Conservation (phyloP, 2,797 vertebrate species). For the Semaprochilodus insignis region DNA sequence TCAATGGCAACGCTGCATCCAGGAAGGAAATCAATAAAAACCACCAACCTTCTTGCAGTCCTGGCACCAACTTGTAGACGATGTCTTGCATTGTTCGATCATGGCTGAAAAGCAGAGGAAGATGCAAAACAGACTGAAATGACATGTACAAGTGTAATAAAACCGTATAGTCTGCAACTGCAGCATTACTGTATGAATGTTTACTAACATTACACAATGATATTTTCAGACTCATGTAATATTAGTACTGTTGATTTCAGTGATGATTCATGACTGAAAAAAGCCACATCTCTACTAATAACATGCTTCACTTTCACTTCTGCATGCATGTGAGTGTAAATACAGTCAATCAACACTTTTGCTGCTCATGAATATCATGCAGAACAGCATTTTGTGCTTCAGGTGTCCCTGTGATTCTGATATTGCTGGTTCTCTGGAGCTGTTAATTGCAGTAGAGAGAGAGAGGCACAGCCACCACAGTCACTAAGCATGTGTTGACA, state of each 20-base stretch:
- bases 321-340: not conserved
- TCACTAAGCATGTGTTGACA: slow-evolving; percentile 42
- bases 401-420: slow-evolving; percentile 17
- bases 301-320: not conserved
- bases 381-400: slow-evolving; percentile 1
- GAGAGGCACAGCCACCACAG: slow-evolving; percentile 20
- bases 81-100: slow-evolving; percentile 99
- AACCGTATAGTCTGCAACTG: not conserved
- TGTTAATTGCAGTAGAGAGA: slow-evolving; percentile 9
- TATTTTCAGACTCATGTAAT: not conserved
- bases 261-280: not conserved
- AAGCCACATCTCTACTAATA: not conserved
- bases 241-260: not conserved
- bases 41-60: slow-evolving; percentile 94
- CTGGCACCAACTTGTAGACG: slow-evolving; percentile 98
- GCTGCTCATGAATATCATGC: not conserved
- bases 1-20: not conserved
- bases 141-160: too few species aligned
- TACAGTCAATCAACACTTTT: not conserved
- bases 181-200: too few species aligned
- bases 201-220: too few species aligned
- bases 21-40: not conserved
- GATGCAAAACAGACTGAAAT: not conserved
- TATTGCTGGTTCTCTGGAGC: slow-evolving; percentile 18
- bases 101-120: slow-evolving; percentile 83